Base-by-base conservation (phyloP, 2,797 vertebrate genomes). In the Adrianichthys oophorus region DNA sequence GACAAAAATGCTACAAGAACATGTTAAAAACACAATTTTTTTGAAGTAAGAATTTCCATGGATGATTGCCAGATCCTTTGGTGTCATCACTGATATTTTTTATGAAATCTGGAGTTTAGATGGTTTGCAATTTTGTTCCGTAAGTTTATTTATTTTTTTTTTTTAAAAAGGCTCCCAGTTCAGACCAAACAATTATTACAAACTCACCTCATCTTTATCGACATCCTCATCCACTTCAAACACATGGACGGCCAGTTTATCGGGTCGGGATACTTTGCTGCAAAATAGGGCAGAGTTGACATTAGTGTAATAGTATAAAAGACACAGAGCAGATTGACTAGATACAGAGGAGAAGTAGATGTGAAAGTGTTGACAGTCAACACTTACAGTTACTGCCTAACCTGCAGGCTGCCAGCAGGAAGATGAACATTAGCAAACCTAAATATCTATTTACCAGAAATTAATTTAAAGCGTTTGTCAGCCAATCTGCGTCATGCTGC, bases 211-310 rank as follows among this genome's bases (percentile, higher is more conserved):
- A 40, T 99, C 98, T 93, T 98, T 99, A 86, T 99, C 97, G 5
- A 93, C 95, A 59, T 99, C 98, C 86, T 99, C 98, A 62, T 99
- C 98, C 74, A 98, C 97, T 87, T 99, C 98, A 77, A 96, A 99
- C 14, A 98, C 91, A 59, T 99, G 97, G 79, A 94, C 93, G 0
- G 95, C 94, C 84, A 99, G 94, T 82, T 98, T 96, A 59, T 99
- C 97, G 19, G 94, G 88, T 78, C 95, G 92, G 72, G 92, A 84
- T 40, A 89, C 91, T 93, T 98, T 99, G 77, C 98, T 99, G 88
- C 44, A 46, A 83, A 54, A 52, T 1, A 63, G 41, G 17, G 16
- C 44, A 14, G 49, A 42, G 10, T 18, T 19, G 44, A 19, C 13
- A 46, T 12, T 46, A n/a, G 16, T 46, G 18, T 23, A 16, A 24